These are phyloP conservation scores for Resseliella maxima DNA, from an alignment of 2,888 invertebrate genomes.

Conservation along the genomic window DNA sequence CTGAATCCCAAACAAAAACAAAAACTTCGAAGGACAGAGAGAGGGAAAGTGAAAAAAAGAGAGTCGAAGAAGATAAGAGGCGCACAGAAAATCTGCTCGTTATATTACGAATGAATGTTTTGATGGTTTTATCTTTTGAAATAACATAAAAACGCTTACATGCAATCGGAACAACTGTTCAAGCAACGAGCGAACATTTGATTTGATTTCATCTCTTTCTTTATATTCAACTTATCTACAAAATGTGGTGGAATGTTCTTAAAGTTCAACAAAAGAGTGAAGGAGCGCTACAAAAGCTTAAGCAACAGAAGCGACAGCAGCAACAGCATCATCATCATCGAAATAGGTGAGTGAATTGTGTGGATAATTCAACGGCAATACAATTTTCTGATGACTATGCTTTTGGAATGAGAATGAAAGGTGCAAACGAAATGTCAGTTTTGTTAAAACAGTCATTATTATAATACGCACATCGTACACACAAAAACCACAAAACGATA, in stretches of 20 bases:
- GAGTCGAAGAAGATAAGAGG: background rate
- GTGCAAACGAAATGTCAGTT: conserved; percentile 34
- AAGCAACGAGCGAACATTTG: background rate
- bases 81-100: conserved; percentile 40
- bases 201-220: conserved; percentile 31
- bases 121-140: conserved; percentile 55
- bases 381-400: background rate
- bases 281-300: background rate
- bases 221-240: background rate
- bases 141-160: conserved; percentile 55
- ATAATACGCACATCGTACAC: conserved; percentile 38
- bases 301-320: background rate
- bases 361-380: background rate
- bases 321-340: background rate
- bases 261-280: conserved; percentile 35
- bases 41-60: background rate
- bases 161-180: background rate
- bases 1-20: conserved; percentile 46
- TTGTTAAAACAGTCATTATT: conserved; percentile 1
- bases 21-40: background rate
- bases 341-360: background rate
- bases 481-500: conserved; percentile 28
- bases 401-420: background rate
- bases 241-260: conserved; percentile 3
- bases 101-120: conserved; percentile 53